Base-by-base conservation (phyloP, 1,140 invertebrate genomes). In the Agrilus planipennis region DNA sequence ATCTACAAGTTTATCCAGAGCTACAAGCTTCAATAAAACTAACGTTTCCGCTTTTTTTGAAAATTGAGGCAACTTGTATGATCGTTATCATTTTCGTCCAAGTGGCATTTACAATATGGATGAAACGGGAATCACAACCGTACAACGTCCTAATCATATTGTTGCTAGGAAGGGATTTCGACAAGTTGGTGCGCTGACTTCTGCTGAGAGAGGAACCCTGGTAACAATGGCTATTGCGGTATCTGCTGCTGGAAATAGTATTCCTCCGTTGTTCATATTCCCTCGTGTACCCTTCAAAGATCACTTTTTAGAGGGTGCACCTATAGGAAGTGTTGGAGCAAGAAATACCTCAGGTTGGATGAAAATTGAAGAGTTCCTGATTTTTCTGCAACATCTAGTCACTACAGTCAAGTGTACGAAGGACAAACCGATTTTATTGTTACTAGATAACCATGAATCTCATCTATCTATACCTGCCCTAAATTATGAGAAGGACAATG, bases 191-290 rank as follows among this genome's bases (percentile, higher is more conserved):
- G 10, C 40, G 25, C 39, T 63, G 7, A 66, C 61, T 1, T 61
- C 58, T 14, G 56, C 39, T 4, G 64, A 71, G 53, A 40, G 63
- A 44, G 64, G 64, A 16, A 48, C 36, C 7, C 40, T 66, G 11
- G 63, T 65, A 1, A 69, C 68, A 12, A 22, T 67, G 12, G 39
- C 19, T 18, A n/a, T 46, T 27, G 47, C 54, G 25, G 52, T 67
- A 7, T 63, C 50, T 52, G 66, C 65, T 25, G 17, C 40, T 34
- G 63, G 63, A 9, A 59, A 58, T 30, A 29, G 29, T 16, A 45
- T 70, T n/a, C 64, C 64, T 19, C 64, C 64, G n/a, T 46, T 62
- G 14, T 52, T 69, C 20, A 51, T 69, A 35, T 68, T 68, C 47
- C 63, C 62, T 0, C 32, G 60, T 21, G 47, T 50, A 12, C 51